phyloP scores from a whole-genome alignment of 2,888 invertebrate species.

The Sisyra nigra region DNA sequence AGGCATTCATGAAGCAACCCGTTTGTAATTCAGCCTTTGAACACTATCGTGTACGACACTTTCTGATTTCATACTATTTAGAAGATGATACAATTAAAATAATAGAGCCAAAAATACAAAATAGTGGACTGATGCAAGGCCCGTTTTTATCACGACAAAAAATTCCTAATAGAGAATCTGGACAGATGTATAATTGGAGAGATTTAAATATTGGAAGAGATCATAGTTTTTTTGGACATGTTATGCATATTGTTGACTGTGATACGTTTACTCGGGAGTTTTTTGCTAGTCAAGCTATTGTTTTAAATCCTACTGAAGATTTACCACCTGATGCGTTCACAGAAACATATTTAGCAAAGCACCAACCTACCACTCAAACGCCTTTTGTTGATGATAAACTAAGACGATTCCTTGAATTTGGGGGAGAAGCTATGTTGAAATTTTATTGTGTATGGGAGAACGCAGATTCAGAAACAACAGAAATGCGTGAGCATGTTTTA shows the following conservation, averaged over 20 bases:
- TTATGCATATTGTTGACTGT: slow-evolving; percentile 65
- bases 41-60: slow-evolving; percentile 55
- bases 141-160: slow-evolving; percentile 56
- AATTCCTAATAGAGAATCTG: slow-evolving; percentile 53
- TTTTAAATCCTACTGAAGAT: too few relatives aligned
- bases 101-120: slow-evolving; percentile 54
- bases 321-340: too few relatives aligned
- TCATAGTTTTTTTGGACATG: slow-evolving; percentile 61
- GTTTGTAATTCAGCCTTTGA: slow-evolving; percentile 59
- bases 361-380: too few relatives aligned
- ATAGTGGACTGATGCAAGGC: slow-evolving; percentile 62
- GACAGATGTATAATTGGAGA: slow-evolving; percentile 69
- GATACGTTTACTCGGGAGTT: slow-evolving; percentile 69
- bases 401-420: too few relatives aligned
- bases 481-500: slow-evolving; percentile 47
- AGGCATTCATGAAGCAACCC: slow-evolving; percentile 68
- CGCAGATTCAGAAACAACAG: slow-evolving; percentile 37
- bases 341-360: too few relatives aligned
- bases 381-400: too few relatives aligned
- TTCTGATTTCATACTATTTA: slow-evolving; percentile 69
- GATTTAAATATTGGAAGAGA: slow-evolving; percentile 70
- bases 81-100: slow-evolving; percentile 73
- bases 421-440: slow-evolving; percentile 37
- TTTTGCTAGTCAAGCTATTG: slow-evolving; percentile 47
- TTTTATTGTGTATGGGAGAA: slow-evolving; percentile 58